Percentiles rank a stretch among this genome's conserved stretches.
Evolutionary conservation across 2,797 vertebrate genomes (phyloP).

Genomic region (Natrix natrix): DNA sequence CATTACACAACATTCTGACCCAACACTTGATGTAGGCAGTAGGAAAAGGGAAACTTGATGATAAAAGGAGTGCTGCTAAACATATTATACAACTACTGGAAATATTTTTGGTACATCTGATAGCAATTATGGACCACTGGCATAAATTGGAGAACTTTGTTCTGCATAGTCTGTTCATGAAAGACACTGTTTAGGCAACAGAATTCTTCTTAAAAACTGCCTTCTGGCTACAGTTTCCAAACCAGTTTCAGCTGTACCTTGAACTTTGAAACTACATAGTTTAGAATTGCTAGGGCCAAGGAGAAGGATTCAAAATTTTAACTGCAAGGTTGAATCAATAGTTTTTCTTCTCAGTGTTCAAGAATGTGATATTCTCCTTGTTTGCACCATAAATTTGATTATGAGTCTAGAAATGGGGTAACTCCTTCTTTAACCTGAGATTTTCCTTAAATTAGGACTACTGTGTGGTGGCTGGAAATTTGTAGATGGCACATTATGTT

Average conservation of each 20-base stretch:
- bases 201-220: not conserved
- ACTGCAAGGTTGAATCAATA: not conserved
- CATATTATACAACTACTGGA: not conserved
- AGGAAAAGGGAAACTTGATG: not conserved
- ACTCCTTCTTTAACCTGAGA: not conserved
- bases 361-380: not conserved
- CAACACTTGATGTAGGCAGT: not conserved
- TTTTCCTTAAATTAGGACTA: not conserved
- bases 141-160: not conserved
- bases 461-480: not conserved
- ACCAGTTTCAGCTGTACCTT: not conserved
- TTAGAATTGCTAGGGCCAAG: not conserved
- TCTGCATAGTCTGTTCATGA: not conserved
- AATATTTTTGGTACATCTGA: not conserved
- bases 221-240: not conserved
- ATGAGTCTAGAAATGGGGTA: not conserved
- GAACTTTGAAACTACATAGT: not conserved
- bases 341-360: not conserved
- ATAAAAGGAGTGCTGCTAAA: not conserved
- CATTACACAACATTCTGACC: conserved; percentile 13
- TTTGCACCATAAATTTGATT: not conserved
- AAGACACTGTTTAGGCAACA: not conserved
- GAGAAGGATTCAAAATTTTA: not conserved
- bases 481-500: not conserved
- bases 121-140: not conserved